Base-by-base conservation (phyloP, 2,113 vertebrate species). In the Tiliqua scincoides region DNA sequence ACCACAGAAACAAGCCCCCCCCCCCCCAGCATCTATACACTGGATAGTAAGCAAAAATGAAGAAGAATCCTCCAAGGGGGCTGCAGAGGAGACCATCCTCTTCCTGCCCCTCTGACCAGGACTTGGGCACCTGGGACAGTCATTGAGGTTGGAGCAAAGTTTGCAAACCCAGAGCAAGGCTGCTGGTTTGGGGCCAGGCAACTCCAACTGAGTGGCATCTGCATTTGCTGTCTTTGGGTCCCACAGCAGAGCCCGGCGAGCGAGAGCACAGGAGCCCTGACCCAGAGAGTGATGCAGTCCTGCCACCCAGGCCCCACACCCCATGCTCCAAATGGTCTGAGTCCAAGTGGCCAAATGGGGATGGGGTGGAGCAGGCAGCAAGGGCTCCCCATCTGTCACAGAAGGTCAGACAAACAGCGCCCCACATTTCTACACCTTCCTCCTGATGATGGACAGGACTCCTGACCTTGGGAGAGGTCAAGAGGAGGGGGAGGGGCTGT, bases 381-480 rank as follows among this genome's bases (percentile, higher is more conserved):
- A 57, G 11, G 14, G 10, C 77, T 35, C 54, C 37, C 57, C n/a
- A 61, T 21, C 37, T 40, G 32, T 2, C 3, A 57, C 14, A 35
- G 70, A 40, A 62, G 57, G 54, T 61, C 70, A 83, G 25, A 43
- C 37, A 48, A 84, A 63, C 57, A 7, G 37, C 2, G 54, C 25
- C 57, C 57, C 76, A 20, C 14, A 30, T 32, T 61, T 48, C 61
- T 59, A 17, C 61, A 15, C 25, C 61, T 48, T 23, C n/a, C 4
- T 27, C 83, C 73, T 10, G 11, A 30, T 67, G 74, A 85, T n/a
- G 32, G 52, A 68, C 4, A 52, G 14, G 40, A 77, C 62, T 30
- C 63, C 83, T 78, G 63, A 78, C 83, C 83, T 77, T 85, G 83
- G 62, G 63, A 70, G 75, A 67, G 61, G 61, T 61, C 59, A 35